phyloP scores from a whole-genome alignment of 2,797 vertebrate genomes.

The Lindbergichthys nudifrons region DNA sequence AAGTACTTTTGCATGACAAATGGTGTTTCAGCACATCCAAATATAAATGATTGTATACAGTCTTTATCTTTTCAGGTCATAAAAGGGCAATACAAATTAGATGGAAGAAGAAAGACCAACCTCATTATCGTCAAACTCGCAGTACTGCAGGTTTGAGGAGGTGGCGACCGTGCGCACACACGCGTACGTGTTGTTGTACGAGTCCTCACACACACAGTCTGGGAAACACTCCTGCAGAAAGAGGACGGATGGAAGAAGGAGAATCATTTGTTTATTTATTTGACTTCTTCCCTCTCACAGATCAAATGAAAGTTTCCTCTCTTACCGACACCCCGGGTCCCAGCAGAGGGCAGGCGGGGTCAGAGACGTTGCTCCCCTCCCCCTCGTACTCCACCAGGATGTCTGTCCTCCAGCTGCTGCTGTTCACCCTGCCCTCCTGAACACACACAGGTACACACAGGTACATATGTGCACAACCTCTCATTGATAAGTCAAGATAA shows the following conservation, averaged over 20 bases:
- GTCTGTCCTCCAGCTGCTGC: slow-evolving; percentile 93
- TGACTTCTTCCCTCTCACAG: no score
- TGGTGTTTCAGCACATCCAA: no score
- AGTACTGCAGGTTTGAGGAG: slow-evolving; percentile 92
- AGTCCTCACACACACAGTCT: slow-evolving; percentile 97
- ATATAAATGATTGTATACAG: neutral
- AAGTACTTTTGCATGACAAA: no score
- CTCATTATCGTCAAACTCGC: slow-evolving; percentile 97
- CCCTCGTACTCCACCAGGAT: slow-evolving; percentile 96
- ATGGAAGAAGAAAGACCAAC: slow-evolving; percentile 66
- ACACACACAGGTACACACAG: slow-evolving; percentile 3
- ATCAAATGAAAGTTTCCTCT: fast-evolving
- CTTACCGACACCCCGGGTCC: slow-evolving; percentile 92
- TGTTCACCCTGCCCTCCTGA: slow-evolving; percentile 86
- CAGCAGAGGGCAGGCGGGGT: slow-evolving; percentile 92
- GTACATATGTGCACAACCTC: neutral
- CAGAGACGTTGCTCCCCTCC: slow-evolving; percentile 89
- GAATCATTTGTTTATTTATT: neutral
- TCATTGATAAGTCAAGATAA: neutral
- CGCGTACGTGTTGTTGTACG: slow-evolving; percentile 96
- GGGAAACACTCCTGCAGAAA: slow-evolving; percentile 93
- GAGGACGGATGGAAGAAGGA: no score
- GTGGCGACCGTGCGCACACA: slow-evolving; percentile 91
- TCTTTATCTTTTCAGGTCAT: fast-evolving
- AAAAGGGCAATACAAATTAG: neutral